Percentiles rank a stretch among this genome's conserved stretches.
Evolutionary conservation across 2,888 invertebrate species (phyloP).

Genomic region (Apamea monoglypha): DNA sequence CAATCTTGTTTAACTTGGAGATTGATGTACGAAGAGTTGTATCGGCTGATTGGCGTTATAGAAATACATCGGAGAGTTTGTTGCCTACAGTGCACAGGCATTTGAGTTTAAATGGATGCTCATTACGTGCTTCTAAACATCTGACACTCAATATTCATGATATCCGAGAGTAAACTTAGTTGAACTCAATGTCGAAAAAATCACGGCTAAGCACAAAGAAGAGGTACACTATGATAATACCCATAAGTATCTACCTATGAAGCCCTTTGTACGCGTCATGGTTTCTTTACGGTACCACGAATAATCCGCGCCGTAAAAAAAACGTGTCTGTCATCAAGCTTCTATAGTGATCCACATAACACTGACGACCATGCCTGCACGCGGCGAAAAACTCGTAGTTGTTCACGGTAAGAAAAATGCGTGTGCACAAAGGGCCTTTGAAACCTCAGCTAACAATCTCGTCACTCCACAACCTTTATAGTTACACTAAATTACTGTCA

Average conservation of each 20-base stretch:
- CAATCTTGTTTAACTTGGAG: slow-evolving; percentile 46
- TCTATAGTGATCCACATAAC: not conserved
- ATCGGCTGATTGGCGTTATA: slow-evolving; percentile 7
- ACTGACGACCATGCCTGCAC: not conserved
- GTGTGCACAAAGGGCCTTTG: not conserved
- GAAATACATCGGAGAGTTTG: not conserved
- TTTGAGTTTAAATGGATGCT: not conserved
- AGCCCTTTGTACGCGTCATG: not conserved
- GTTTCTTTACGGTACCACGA: not conserved
- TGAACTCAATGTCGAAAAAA: not conserved
- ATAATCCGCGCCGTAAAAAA: too few relatives aligned
- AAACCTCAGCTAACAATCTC: not conserved
- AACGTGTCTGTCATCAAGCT: not conserved
- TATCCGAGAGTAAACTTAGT: not conserved
- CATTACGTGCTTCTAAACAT: not conserved
- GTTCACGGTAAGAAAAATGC: not conserved
- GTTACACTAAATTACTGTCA: not conserved
- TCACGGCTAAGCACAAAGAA: too few relatives aligned
- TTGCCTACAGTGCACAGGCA: not conserved
- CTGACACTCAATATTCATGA: not conserved
- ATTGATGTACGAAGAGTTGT: slow-evolving; percentile 27
- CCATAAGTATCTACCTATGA: not conserved
- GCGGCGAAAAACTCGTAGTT: not conserved
- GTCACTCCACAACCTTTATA: not conserved
- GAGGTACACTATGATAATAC: not conserved